Percentiles rank a stretch among this genome's conserved stretches.
These are phyloP conservation scores for Oryzias woworae DNA, from an alignment of 2,113 vertebrate species.

Conservation along the genomic window DNA sequence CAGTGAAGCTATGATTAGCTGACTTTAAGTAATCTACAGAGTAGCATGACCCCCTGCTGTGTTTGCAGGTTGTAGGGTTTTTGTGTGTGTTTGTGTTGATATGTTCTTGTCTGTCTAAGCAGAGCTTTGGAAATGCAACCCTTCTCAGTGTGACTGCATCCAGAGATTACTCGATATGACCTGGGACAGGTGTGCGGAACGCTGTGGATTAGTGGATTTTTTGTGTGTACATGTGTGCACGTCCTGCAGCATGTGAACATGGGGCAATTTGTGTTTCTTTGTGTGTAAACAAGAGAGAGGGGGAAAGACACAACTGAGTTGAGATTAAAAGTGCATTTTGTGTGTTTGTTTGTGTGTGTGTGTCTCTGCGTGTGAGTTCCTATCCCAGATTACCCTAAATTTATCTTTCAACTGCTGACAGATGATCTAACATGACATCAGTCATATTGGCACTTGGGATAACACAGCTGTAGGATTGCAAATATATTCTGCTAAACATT, in stretches of 20 bases:
- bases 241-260: not conserved
- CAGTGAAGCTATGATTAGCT: slow-evolving; percentile 22
- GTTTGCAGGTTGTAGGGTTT: slow-evolving; percentile 17
- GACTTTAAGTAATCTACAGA: slow-evolving; percentile 21
- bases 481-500: too few relatives aligned
- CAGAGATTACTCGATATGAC: slow-evolving; percentile 55
- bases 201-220: slow-evolving; percentile 40
- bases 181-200: slow-evolving; percentile 55
- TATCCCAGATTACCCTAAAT: slow-evolving; percentile 71
- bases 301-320: not conserved
- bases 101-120: slow-evolving; percentile 38
- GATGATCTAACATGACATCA: slow-evolving; percentile 53
- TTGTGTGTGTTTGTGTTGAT: slow-evolving; percentile 6
- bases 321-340: slow-evolving; percentile 41
- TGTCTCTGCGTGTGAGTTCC: slow-evolving; percentile 17
- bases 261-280: slow-evolving; percentile 9
- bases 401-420: slow-evolving; percentile 42
- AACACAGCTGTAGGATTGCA: slow-evolving; percentile 32
- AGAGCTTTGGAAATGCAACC: slow-evolving; percentile 49
- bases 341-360: slow-evolving; percentile 20
- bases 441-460: slow-evolving; percentile 14
- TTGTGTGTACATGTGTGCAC: slow-evolving; percentile 1
- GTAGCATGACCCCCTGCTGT: slow-evolving; percentile 29
- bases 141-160: slow-evolving; percentile 41
- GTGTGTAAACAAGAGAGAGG: slow-evolving; percentile 2